Base-by-base conservation (phyloP, 2,888 invertebrate genomes). In the Epistrophe grossulariae region DNA sequence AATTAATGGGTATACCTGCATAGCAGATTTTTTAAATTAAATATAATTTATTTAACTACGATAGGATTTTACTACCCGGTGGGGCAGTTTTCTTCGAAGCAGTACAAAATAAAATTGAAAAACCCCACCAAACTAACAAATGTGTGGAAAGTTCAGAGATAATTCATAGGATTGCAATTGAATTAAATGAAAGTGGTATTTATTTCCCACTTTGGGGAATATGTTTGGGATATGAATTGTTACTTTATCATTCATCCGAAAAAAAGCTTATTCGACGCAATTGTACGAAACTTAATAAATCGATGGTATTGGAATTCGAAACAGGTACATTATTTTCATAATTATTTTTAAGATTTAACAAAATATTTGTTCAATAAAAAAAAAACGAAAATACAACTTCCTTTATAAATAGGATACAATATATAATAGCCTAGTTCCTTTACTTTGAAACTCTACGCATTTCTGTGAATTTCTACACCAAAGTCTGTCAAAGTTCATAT, bases 141-240 rank as follows among this genome's bases (percentile, higher is more conserved):
- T 97, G 95, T 91, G 96, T 96, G 0, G 19, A 40, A 8, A 90
- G 90, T 11, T 97, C 96, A 0, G 94, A 94, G 88, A 92, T 94
- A 57, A 95, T 97, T 76, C 95, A 94, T 89, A 94, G 96, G 60
- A 93, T 96, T 72, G 97, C 97, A 0, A 91, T 94, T 78, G 91
- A 94, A 90, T 92, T 95, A 72, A 97, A 97, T 90, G 93, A 94
- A 0, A 92, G 93, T 0, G 96, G 96, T 0, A 94, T 95, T 72
- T 95, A 96, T 90, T 97, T 98, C 91, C 98, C 98, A 0, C 91
- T 99, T 59, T 97, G 96, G 94, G 98, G 97, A 0, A 98, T 96
- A 0, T 98, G 98, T 89, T 94, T 98, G 50, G 98, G 98, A 2
- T 97, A 97, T 91, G 96, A 99, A 91, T 93, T 97, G 45, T 91